A percentile compares a stretch with the other conserved stretches of the same genome.
Evolutionary conservation across 2,113 vertebrate species (phyloP).

Genomic region (Odocoileus virginianus): DNA sequence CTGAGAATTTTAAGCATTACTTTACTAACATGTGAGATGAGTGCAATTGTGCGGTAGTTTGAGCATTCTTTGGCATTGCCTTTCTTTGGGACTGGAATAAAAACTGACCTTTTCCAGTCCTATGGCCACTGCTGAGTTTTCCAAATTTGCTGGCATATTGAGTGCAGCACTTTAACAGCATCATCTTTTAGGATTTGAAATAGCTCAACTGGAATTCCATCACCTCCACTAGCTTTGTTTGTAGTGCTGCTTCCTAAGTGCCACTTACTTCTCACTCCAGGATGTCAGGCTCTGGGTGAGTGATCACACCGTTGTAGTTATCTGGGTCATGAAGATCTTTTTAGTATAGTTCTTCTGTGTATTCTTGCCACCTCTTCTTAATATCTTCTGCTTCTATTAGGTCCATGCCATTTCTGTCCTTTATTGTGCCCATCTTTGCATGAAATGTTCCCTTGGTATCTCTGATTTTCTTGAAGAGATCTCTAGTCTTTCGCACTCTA

Average conservation of each 20-base stretch:
- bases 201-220: background rate
- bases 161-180: background rate
- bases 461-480: background rate
- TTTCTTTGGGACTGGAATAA: background rate
- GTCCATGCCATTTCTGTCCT: background rate
- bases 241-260: background rate
- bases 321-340: background rate
- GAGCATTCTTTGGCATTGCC: background rate
- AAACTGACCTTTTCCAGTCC: background rate
- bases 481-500: background rate
- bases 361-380: background rate
- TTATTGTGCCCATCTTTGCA: background rate
- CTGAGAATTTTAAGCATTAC: background rate
- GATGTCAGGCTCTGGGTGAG: background rate
- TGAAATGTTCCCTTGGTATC: background rate
- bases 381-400: background rate
- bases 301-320: background rate
- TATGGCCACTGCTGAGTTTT: background rate
- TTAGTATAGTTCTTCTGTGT: background rate
- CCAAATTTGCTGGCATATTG: background rate
- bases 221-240: background rate
- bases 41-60: background rate
- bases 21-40: background rate
- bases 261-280: background rate
- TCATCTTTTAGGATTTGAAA: background rate